Base-by-base conservation (phyloP, 2,113 vertebrate genomes). In the Nesogale talazaci region DNA sequence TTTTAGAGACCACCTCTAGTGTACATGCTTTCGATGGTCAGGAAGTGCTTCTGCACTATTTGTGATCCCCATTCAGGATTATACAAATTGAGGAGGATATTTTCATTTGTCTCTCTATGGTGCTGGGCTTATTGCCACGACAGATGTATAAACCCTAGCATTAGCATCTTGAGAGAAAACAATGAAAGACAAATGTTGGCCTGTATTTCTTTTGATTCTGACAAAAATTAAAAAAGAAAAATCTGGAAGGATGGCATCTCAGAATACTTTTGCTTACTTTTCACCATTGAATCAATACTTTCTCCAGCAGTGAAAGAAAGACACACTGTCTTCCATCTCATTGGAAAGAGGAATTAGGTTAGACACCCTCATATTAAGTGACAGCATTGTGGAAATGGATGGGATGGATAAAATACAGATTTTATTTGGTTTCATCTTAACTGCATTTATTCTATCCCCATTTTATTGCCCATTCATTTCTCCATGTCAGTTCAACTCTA, bases 341-440 rank as follows among this genome's bases (percentile, higher is more conserved):
- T 17, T 90, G 77, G 92, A 91, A 87, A 76, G 19, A 65, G 76
- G 75, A 91, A 57, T 69, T 63, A 86, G 27, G 59, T 83, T 93
- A 90, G 89, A 84, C 72, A 92, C 63, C 3, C 42, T 75, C 83
- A 61, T 87, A 78, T 69, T 77, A 93, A 80, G 84, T 0, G 34
- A 83, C 40, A 42, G 69, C 23, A 67, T 61, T 92, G 65, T 93
- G 15, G 63, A 89, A 63, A 89, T 69, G 61, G 27, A 85, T 86
- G 69, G 63, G 22, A 79, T 78, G 92, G 46, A 46, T 81, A 83
- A 80, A 91, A 86, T 82, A 92, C 2, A 85, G 89, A 92, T 90
- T 90, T 72, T 77, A 94, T 95, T 96, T 94, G 46, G 46, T 91
- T 96, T 94, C 74, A 85, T 83, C 93, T 87, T 93, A 95, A 76